phyloP scores from a whole-genome alignment of 2,888 invertebrate species.

The Anoplius nigerrimus region DNA sequence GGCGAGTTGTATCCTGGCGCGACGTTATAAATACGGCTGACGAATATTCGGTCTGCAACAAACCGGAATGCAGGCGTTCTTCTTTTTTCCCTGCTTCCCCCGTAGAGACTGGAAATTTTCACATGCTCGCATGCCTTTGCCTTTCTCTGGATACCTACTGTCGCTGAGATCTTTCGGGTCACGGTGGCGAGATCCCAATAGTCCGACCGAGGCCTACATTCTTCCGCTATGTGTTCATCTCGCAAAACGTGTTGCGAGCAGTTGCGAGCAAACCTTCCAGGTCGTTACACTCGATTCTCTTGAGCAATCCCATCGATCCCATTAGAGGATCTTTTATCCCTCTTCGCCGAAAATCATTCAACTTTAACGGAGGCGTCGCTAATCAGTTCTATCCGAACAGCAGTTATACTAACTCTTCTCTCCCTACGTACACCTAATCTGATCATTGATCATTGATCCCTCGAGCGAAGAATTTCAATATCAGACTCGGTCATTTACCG shows the following conservation, averaged over 20 bases:
- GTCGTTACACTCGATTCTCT: conserved; percentile 21
- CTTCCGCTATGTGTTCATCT: conserved; percentile 49
- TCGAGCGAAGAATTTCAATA: no score
- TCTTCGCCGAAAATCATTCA: no score
- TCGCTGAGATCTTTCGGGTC: conserved; percentile 19
- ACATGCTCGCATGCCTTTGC: neutral
- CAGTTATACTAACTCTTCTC: no score
- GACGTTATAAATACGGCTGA: no score
- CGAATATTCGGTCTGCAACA: no score
- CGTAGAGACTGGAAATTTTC: neutral
- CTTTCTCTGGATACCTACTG: neutral
- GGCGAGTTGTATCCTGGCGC: no score
- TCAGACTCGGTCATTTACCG: no score
- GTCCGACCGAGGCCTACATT: conserved; percentile 62
- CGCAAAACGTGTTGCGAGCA: conserved; percentile 53
- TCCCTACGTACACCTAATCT: no score
- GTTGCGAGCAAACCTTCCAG: conserved; percentile 51
- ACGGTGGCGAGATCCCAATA: conserved; percentile 44
- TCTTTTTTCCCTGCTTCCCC: neutral
- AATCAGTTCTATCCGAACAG: no score
- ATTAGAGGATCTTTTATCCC: no score
- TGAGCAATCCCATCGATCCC: neutral
- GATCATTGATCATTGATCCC: no score
- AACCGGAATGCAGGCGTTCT: neutral
- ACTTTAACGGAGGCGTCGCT: no score